A percentile compares a stretch with the other conserved stretches of the same genome.
Evolutionary conservation across 2,888 invertebrate species (phyloP).

Genomic region (Meliscaeva auricollis): DNA sequence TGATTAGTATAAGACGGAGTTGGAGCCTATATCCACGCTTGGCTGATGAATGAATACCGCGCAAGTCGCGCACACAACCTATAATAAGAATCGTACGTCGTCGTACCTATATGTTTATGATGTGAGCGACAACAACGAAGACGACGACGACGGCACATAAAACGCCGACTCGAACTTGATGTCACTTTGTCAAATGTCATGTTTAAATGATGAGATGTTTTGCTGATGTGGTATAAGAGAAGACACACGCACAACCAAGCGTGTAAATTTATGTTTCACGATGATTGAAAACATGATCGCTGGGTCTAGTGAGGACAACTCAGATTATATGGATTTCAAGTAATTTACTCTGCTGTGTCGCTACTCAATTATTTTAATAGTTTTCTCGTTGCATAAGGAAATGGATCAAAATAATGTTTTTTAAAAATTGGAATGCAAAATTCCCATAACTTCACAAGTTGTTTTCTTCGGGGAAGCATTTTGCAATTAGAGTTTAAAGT

Average conservation of each 20-base stretch:
- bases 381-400: conserved; percentile 19
- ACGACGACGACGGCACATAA: conserved; percentile 64
- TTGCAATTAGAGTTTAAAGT: too few relatives aligned
- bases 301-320: conserved; percentile 11
- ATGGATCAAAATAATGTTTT: background rate
- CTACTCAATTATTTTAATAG: conserved; percentile 67
- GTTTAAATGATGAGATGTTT: conserved; percentile 76
- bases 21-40: conserved; percentile 8
- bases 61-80: conserved; percentile 14
- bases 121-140: conserved; percentile 28
- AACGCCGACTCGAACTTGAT: conserved; percentile 76
- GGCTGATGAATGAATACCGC: conserved; percentile 72
- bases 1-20: conserved; percentile 36
- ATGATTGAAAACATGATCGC: conserved; percentile 52
- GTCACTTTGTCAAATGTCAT: conserved; percentile 79
- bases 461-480: too few relatives aligned
- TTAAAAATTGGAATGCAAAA: too few relatives aligned
- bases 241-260: conserved; percentile 41
- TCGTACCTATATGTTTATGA: conserved; percentile 39
- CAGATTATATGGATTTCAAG: conserved; percentile 38
- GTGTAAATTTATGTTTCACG: conserved; percentile 71
- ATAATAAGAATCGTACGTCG: conserved; percentile 28
- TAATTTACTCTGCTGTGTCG: conserved; percentile 64
- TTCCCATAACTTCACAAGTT: too few relatives aligned
- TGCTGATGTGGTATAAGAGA: conserved; percentile 9